Conservation (phyloP, 2,888 invertebrate species). For the Mesopsocus fuscifrons region DNA sequence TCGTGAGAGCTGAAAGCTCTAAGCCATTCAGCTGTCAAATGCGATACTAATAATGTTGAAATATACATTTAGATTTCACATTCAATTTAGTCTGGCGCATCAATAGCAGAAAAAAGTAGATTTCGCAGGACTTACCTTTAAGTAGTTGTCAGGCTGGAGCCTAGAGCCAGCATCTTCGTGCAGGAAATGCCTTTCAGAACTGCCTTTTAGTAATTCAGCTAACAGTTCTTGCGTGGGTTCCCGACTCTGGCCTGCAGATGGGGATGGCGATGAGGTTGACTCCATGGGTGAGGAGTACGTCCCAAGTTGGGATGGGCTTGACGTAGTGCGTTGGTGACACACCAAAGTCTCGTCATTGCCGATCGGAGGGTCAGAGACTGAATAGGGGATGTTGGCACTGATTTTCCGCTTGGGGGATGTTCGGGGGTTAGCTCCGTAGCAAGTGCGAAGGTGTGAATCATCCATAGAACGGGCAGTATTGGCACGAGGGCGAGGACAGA, state of each 20-base stretch:
- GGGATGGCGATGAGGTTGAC: neutral
- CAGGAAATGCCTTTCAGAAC: constrained; percentile 41
- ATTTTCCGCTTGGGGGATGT: constrained; percentile 37
- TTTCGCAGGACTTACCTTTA: constrained; percentile 8
- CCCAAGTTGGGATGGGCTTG: constrained; percentile 59
- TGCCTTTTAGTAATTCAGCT: constrained; percentile 57
- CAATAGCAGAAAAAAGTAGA: too few relatives aligned
- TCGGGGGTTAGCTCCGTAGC: constrained; percentile 11
- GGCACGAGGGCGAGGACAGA: constrained; percentile 14
- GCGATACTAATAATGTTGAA: too few relatives aligned
- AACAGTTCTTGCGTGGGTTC: constrained; percentile 39
- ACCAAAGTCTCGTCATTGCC: constrained; percentile 29
- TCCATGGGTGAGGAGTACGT: constrained; percentile 26
- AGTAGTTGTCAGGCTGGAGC: neutral
- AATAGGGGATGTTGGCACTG: constrained; percentile 34
- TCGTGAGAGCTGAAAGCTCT: too few relatives aligned
- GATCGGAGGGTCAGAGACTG: constrained; percentile 20
- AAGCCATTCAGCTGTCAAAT: too few relatives aligned
- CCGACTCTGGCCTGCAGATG: neutral
- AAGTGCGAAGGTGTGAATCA: neutral
- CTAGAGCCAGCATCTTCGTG: neutral
- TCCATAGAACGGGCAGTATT: constrained; percentile 10
- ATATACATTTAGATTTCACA: too few relatives aligned
- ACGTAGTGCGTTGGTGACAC: constrained; percentile 57
- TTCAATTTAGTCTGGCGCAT: too few relatives aligned